Evolutionary conservation across 2,888 invertebrate genomes (phyloP), one percentile per base, ranked within the genome.

Genomic region (Netelia inedita): DNA sequence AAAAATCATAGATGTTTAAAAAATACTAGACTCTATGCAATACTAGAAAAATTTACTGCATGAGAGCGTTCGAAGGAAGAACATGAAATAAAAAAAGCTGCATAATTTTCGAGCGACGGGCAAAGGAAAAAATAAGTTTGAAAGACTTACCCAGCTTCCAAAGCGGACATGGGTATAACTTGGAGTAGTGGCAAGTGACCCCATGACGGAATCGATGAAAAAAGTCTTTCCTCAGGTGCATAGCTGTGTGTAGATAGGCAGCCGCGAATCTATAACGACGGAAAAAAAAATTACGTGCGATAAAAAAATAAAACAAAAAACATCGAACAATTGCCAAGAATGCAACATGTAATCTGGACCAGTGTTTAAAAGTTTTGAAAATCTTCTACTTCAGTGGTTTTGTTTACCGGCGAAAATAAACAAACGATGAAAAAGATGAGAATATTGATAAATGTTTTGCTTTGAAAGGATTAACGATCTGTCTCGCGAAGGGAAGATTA

Each of bases 111-210:
- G 5, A 9, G 3, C 3, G n/a, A 68, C 14, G 11, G 21, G n/a
- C 8, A 28, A 53, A 16, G 16, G n/a, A 43, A 59, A 43, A 1
- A 21, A 59, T 14, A 46, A 46, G 1, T 6, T 65, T n/a, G 1
- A 61, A 69, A 63, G 11, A 63, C n/a, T 79, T 91, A 93, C 93
- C 93, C 93, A 85, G 93, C 93, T 88, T 93, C 93, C 16, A 94
- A 87, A 65, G 93, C 93, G 19, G 93, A 94, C 86, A 93, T 93
- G 68, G 93, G 93, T 80, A 94, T 90, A 87, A 93, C 91, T 63
- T 92, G 91, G 78, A 90, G 86, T 19, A 94, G 87, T 74, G 92
- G 88, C 80, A 93, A 89, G 71, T 92, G 92, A 82, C 93, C 91
- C 92, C 93, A 93, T 46, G 92, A 89, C 66, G 93, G 93, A 87